Conservation (phyloP, 2,888 invertebrate genomes). For the Branchipolynoe longqiensis region DNA sequence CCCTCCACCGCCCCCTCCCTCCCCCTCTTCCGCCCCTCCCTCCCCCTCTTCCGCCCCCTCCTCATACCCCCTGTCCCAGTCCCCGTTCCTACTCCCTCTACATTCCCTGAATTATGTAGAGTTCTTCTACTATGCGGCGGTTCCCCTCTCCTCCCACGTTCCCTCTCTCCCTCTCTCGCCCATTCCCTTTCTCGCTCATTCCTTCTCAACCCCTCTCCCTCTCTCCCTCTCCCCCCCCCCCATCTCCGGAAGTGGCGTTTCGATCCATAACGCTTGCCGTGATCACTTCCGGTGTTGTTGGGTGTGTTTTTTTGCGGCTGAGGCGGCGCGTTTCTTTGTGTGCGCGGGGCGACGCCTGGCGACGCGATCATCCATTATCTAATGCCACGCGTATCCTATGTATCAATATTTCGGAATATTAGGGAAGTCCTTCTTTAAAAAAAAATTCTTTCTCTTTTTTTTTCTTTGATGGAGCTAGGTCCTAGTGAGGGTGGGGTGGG, state of each 20-base stretch:
- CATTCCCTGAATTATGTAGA: conserved; percentile 17
- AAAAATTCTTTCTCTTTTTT: no score
- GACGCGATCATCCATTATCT: conserved; percentile 44
- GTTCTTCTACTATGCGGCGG: no score
- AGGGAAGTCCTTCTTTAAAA: conserved; percentile 48
- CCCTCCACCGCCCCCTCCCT: neutral
- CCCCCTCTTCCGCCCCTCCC: neutral
- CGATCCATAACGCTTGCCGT: conserved; percentile 45
- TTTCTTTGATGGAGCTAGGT: no score
- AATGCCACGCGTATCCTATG: conserved; percentile 38
- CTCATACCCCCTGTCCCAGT: neutral
- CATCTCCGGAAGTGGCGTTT: conserved; percentile 23
- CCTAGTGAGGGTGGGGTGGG: no score
- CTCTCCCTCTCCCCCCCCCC: neutral
- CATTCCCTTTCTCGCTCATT: neutral
- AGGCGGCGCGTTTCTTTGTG: neutral
- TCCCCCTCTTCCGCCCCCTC: neutral
- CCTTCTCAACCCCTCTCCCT: neutral
- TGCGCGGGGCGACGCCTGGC: neutral
- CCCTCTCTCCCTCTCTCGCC: neutral
- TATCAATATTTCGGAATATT: conserved; percentile 54
- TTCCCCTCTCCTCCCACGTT: neutral
- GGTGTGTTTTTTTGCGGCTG: neutral
- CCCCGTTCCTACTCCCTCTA: neutral
- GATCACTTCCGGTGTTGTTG: conserved; percentile 40